Base-by-base conservation (phyloP, 2,797 vertebrate genomes). In the Anableps anableps region DNA sequence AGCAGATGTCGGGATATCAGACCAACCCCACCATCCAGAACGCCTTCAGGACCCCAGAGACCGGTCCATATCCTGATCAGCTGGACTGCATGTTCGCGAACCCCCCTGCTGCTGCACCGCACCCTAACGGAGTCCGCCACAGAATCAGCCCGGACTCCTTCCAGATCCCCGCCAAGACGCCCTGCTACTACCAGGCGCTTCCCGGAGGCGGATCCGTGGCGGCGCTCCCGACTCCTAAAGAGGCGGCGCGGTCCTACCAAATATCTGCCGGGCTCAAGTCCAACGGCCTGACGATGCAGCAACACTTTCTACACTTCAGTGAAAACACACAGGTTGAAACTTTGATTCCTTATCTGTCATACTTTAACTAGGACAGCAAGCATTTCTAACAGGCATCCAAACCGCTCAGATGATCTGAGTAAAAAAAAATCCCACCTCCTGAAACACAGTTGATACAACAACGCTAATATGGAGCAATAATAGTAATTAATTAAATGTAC, bases 181-280 rank as follows among this genome's bases (percentile, higher is more conserved):
- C 93, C 48, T 94, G 93, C 51, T 87, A 91, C 75, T 95, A 94
- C 75, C 93, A 93, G 84, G 80, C 82, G 13, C 80, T 79, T 10
- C 70, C 82, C 0, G 60, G 60, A 48, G 82, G 51, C 0, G 87
- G 87, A 0, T 31, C 83, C 0, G 6, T 87, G 23, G 11, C 75
- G 0, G 51, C 47, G 0, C 31, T 91, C 41, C 81, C 85, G 0
- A 81, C 80, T 5, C 55, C 83, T 0, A 78, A 83, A 4, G 88
- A 90, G 48, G 79, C 84, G 0, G n/a, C 38, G 26, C 75, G 90
- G 76, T 84, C 91, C 70, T 92, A 87, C 80, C 90, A 91, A 2
- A 79, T 91, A 38, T 5, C 73, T 0, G 19, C 80, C 0, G 90
- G 83, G 10, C 83, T 93, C 2, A 45, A 82, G 76, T 41, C 83